Evolutionary conservation across 2,888 invertebrate genomes (phyloP).

Genomic region (Mythimna pallens): DNA sequence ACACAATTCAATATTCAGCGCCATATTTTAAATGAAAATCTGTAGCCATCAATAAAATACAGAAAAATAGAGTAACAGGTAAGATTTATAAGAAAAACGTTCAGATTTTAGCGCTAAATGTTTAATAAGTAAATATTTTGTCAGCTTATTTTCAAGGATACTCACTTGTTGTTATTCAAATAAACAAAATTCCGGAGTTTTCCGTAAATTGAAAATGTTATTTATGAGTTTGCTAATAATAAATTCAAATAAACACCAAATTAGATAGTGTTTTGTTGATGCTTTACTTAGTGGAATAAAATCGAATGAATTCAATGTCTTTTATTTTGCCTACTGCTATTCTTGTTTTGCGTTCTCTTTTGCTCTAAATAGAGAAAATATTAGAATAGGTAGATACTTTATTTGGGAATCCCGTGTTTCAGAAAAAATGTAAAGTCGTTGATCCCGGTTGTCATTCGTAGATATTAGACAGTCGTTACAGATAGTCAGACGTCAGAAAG

Average conservation of each 20-base stretch:
- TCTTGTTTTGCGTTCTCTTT: too few species aligned
- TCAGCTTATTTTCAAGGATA: slow-evolving; percentile 24
- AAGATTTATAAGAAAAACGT: slow-evolving; percentile 9
- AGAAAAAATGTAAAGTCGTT: too few species aligned
- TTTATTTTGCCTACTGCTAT: background rate
- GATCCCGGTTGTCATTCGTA: too few species aligned
- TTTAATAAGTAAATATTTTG: slow-evolving; percentile 28
- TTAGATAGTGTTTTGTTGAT: background rate
- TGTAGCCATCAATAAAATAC: background rate
- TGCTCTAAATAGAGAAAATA: too few species aligned
- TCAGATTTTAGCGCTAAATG: slow-evolving; percentile 9
- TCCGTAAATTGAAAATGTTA: slow-evolving; percentile 20
- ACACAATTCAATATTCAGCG: background rate
- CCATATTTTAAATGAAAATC: slow-evolving; percentile 1
- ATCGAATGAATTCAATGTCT: background rate
- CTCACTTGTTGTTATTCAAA: slow-evolving; percentile 21
- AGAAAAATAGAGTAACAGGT: slow-evolving; percentile 20
- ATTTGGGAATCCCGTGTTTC: too few species aligned
- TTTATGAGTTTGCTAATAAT: background rate
- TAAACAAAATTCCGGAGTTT: slow-evolving; percentile 8
- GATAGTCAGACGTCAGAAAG: too few species aligned
- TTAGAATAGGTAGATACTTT: too few species aligned
- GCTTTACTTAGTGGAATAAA: too few species aligned
- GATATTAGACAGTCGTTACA: too few species aligned
- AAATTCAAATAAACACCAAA: slow-evolving; percentile 8